Conservation (phyloP, 2,888 invertebrate genomes). For the Cerastoderma edule region DNA sequence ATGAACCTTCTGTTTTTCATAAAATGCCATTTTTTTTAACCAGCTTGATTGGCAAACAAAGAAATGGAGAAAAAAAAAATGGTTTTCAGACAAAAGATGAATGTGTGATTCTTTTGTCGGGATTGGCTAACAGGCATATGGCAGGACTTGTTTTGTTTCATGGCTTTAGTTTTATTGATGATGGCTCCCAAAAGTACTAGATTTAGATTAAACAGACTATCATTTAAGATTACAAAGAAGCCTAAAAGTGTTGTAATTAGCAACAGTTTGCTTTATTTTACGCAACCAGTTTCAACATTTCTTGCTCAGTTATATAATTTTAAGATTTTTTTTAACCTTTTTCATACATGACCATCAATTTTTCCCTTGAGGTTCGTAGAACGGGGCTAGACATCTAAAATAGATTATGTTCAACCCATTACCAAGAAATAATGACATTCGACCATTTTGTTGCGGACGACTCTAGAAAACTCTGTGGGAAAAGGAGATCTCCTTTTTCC, state of each 20-base stretch:
- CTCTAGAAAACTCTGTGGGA: neutral
- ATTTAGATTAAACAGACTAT: too few relatives aligned
- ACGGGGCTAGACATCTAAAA: too few relatives aligned
- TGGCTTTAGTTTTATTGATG: too few relatives aligned
- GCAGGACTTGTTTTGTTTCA: neutral
- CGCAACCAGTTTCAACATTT: too few relatives aligned
- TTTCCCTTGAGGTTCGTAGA: too few relatives aligned
- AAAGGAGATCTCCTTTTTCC: neutral
- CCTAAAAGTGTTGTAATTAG: too few relatives aligned
- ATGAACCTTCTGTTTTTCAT: slow-evolving; percentile 40
- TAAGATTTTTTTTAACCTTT: too few relatives aligned
- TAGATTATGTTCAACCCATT: slow-evolving; percentile 1
- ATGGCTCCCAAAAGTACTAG: too few relatives aligned
- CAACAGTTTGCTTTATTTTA: too few relatives aligned
- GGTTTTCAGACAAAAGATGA: slow-evolving; percentile 23
- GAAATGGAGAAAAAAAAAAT: slow-evolving; percentile 2
- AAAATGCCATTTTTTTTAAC: slow-evolving; percentile 17
- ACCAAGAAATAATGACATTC: neutral
- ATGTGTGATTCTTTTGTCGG: neutral
- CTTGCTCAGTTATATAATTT: too few relatives aligned
- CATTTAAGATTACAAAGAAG: too few relatives aligned
- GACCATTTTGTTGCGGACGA: neutral
- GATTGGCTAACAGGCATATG: slow-evolving; percentile 9
- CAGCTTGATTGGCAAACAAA: neutral
- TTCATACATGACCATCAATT: too few relatives aligned